Conservation (phyloP, 2,113 vertebrate genomes). For the Thalassoma bifasciatum region DNA sequence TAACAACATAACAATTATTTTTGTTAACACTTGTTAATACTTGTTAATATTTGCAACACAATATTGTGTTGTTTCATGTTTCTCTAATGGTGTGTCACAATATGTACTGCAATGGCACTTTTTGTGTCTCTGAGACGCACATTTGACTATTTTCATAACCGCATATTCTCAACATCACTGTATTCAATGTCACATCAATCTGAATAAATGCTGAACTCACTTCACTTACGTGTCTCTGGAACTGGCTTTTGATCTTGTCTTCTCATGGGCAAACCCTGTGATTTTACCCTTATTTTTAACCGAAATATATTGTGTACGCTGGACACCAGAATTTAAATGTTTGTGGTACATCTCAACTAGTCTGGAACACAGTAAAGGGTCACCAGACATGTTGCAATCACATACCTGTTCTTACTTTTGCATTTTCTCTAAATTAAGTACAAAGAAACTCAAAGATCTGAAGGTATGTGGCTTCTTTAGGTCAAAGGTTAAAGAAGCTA, state of each 20-base stretch:
- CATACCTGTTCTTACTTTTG: neutral
- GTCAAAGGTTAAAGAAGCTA: conserved; percentile 33
- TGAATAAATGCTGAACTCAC: neutral
- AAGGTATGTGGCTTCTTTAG: neutral
- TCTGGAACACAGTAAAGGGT: neutral
- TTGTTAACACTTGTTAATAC: too few relatives aligned
- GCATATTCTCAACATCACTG: neutral
- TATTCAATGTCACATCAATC: conserved; percentile 19
- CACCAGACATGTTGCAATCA: neutral
- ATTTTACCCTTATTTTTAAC: neutral
- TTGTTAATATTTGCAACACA: too few relatives aligned
- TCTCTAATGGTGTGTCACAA: too few relatives aligned
- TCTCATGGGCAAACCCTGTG: neutral
- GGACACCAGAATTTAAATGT: neutral
- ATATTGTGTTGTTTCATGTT: too few relatives aligned
- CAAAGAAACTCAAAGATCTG: neutral
- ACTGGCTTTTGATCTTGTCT: neutral
- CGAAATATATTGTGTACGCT: neutral
- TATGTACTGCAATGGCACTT: neutral
- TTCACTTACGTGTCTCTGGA: neutral
- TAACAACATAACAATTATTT: too few relatives aligned
- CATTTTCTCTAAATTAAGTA: neutral
- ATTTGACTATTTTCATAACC: neutral
- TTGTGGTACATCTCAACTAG: too few relatives aligned
- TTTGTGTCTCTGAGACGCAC: neutral